Evolutionary conservation across 2,888 invertebrate species (phyloP), one percentile per base, ranked within the genome.

Genomic region (Coleophora flavipennella): DNA sequence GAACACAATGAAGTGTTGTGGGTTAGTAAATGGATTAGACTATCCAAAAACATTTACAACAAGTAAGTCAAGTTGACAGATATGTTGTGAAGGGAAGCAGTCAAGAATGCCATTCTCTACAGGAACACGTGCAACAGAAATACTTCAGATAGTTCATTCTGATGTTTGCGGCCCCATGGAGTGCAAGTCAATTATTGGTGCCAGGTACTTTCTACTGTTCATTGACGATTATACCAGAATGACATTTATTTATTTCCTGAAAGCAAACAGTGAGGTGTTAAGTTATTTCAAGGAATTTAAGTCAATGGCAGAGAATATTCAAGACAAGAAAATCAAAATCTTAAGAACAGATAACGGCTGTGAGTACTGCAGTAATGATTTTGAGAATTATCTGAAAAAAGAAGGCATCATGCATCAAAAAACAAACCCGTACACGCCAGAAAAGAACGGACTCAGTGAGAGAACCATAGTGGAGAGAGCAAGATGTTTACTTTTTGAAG

Each of bases 151-250:
- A 2, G 33, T 49, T 14, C 40, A 44, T 13, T 31, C 42, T 34
- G 48, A 44, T 13, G 9, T 48, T 11, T 36, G 41, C 38, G 35
- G 37, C 36, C 38, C 47, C 48, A 36, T 54, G 55, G 31, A 41
- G 31, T 25, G 8, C 13, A 33, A 1, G 8, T 49, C 49, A 27
- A 38, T 49, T n/a, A 44, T 39, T 13, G 46, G 38, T 41, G 34
- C 53, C 2, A 50, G 43, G 32, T 64, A 59, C 45, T 57, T 60
- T 41, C 31, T 63, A 3, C 45, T 50, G n/a, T 62, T 63, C 39
- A 44, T 60, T 12, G 62, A 65, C 39, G 59, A 65, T 38, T 53
- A 38, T 34, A 57, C 32, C 11, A 33, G 44, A 3, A 44, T 41
- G 40, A 41, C 42, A 1, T 43, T 39, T 25, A 36, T 49, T 20